Conservation (phyloP, 2,113 vertebrate species). For the Hippocampus abdominalis region DNA sequence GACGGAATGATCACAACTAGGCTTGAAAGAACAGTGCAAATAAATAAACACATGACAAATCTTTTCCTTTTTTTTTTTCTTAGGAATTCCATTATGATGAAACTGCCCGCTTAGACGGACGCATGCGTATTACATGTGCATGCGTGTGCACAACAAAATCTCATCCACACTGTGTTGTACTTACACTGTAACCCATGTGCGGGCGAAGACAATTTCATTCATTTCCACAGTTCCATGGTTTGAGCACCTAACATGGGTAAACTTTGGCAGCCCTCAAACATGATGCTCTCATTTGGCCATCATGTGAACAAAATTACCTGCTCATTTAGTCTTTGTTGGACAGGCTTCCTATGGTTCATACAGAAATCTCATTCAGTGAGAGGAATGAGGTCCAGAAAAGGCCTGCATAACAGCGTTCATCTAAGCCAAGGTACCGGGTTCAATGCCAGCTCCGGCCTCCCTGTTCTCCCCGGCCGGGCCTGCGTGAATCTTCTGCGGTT, state of each 20-base stretch:
- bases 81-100: background rate
- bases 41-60: background rate
- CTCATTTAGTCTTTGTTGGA: slow-evolving; percentile 55
- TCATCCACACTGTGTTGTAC: slow-evolving; percentile 5
- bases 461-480: no score
- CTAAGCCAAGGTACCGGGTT: slow-evolving; percentile 27
- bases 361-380: slow-evolving; percentile 51
- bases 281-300: slow-evolving; percentile 41
- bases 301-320: slow-evolving; percentile 61
- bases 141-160: slow-evolving; percentile 2
- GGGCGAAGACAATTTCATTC: slow-evolving; percentile 41
- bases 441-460: no score
- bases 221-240: slow-evolving; percentile 42
- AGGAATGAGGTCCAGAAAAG: slow-evolving; percentile 54
- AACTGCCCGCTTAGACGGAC: background rate
- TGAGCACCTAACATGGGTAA: slow-evolving; percentile 31
- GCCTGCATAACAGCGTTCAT: slow-evolving; percentile 46
- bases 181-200: slow-evolving; percentile 24
- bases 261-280: slow-evolving; percentile 47
- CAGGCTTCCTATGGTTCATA: slow-evolving; percentile 38
- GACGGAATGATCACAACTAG: background rate
- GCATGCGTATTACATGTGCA: background rate
- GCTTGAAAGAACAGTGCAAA: background rate
- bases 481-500: no score
- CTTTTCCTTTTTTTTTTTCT: background rate